These are phyloP conservation scores for Mamestra configurata DNA, from an alignment of 1,140 invertebrate genomes.

Conservation along the genomic window DNA sequence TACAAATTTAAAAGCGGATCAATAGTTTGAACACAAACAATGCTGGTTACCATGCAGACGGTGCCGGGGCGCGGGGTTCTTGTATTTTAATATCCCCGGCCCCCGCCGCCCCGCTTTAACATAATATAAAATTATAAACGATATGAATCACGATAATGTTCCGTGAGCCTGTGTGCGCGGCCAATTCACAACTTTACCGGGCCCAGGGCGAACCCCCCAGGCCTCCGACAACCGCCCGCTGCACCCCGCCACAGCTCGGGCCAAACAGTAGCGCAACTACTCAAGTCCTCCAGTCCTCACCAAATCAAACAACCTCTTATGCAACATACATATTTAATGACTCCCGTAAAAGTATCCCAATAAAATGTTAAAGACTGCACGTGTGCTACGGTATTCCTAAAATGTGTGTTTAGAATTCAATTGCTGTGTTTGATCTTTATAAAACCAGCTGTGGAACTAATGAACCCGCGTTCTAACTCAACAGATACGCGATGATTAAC, in stretches of 20 bases:
- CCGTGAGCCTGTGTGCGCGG: conserved; percentile 78
- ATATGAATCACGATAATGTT: conserved; percentile 87
- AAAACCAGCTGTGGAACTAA: background rate
- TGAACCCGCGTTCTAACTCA: background rate
- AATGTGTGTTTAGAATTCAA: conserved; percentile 15
- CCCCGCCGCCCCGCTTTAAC: conserved; percentile 80
- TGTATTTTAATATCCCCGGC: conserved; percentile 84
- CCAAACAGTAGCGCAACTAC: conserved; percentile 34
- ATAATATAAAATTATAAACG: conserved; percentile 88
- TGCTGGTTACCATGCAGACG: conserved; percentile 82
- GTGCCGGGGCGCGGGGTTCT: conserved; percentile 73
- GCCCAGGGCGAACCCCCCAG: conserved; percentile 59
- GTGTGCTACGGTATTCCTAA: background rate
- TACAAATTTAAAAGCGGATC: conserved; percentile 67
- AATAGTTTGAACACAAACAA: conserved; percentile 84
- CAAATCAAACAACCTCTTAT: background rate
- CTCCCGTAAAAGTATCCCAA: background rate
- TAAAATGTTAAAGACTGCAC: conserved; percentile 12
- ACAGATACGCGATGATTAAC: background rate
- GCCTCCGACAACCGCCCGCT: conserved; percentile 58
- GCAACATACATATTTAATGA: background rate
- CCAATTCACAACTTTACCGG: conserved; percentile 85
- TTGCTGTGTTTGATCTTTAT: conserved; percentile 10
- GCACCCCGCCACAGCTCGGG: conserved; percentile 60
- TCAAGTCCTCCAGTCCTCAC: background rate